These are phyloP conservation scores for Sinocyclocheilus anophthalmus DNA, from an alignment of 2,113 vertebrate species.

Conservation along the genomic window DNA sequence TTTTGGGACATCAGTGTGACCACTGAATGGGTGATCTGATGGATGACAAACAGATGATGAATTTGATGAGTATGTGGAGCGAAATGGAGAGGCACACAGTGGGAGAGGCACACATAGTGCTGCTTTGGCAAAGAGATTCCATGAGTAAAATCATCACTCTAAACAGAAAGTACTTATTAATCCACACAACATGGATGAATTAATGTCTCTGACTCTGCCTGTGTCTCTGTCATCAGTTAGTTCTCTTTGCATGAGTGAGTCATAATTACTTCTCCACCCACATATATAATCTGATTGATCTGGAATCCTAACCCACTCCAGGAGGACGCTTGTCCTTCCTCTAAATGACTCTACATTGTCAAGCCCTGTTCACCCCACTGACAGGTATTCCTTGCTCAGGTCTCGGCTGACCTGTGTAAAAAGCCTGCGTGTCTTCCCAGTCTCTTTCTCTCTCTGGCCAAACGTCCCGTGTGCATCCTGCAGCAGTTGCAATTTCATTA, in stretches of 20 bases:
- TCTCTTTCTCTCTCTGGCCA: conserved; percentile 67
- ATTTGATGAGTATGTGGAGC: not conserved
- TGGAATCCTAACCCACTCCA: not conserved
- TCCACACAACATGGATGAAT: conserved; percentile 20
- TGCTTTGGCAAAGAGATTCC: conserved; percentile 34
- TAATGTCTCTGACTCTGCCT: not conserved
- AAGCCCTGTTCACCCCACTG: conserved; percentile 18
- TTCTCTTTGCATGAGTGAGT: conserved; percentile 24
- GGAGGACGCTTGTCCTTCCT: conserved; percentile 3
- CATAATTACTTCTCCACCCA: conserved; percentile 19
- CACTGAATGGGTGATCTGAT: conserved; percentile 15
- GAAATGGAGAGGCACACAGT: conserved; percentile 26
- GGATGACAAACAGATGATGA: conserved; percentile 27
- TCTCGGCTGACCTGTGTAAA: conserved; percentile 73
- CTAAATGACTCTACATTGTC: not conserved
- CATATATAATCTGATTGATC: conserved; percentile 21
- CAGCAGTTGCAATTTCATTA: conserved; percentile 62
- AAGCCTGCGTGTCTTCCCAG: conserved; percentile 69
- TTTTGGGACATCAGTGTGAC: conserved; percentile 20
- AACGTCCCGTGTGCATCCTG: conserved; percentile 61
- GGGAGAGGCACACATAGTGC: not conserved
- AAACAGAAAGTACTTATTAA: conserved; percentile 23
- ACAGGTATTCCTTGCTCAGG: conserved; percentile 55
- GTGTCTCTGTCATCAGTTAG: not conserved
- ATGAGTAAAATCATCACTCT: conserved; percentile 30